phyloP scores from a whole-genome alignment of 2,888 invertebrate genomes.

The Drosophila bunnanda region DNA sequence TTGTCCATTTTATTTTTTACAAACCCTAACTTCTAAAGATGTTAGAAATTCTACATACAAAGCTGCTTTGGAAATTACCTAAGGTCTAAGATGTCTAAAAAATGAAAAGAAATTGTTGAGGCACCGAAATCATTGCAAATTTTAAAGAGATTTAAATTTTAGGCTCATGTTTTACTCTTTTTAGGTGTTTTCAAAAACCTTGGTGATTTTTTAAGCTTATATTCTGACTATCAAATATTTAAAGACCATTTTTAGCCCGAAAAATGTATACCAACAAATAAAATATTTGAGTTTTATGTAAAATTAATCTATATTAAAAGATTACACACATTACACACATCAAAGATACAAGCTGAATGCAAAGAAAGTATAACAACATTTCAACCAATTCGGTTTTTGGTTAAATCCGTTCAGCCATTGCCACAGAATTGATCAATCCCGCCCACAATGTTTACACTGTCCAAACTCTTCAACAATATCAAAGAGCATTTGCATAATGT shows the following conservation, averaged over 20 bases:
- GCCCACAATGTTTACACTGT: conserved; percentile 36
- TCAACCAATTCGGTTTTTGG: conserved; percentile 5
- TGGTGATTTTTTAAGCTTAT: background rate
- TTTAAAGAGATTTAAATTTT: no score
- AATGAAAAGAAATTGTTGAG: no score
- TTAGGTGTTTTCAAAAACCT: background rate
- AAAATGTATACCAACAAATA: background rate
- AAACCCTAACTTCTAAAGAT: no score
- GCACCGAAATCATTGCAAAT: no score
- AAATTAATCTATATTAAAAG: background rate
- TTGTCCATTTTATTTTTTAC: no score
- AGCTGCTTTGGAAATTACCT: no score
- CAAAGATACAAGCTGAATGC: background rate
- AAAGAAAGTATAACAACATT: conserved; percentile 18
- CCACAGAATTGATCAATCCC: conserved; percentile 41
- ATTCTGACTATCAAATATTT: background rate
- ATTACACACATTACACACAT: background rate
- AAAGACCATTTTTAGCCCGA: background rate
- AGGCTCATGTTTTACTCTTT: background rate
- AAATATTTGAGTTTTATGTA: background rate
- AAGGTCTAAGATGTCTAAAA: no score
- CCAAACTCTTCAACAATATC: conserved; percentile 40
- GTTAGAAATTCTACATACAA: no score
- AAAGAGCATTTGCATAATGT: conserved; percentile 49
- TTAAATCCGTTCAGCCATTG: conserved; percentile 19